These are phyloP conservation scores for Podilymbus podiceps DNA, from an alignment of 2,113 vertebrate genomes.

Conservation along the genomic window DNA sequence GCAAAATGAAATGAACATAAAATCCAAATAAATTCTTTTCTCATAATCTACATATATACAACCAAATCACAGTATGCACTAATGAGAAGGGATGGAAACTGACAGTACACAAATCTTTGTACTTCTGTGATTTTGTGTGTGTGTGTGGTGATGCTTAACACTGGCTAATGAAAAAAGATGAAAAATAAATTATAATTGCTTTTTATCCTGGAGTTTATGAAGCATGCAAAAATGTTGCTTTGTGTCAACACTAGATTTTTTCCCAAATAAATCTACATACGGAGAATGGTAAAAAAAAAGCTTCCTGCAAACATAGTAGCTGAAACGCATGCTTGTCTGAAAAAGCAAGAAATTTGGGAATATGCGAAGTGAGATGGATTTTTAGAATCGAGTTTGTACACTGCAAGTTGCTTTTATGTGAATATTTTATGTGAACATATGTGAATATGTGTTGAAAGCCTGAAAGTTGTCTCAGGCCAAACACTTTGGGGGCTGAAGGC, in stretches of 20 bases:
- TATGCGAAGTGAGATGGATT: not conserved
- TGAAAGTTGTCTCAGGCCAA: not conserved
- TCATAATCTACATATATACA: not conserved
- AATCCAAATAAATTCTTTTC: not conserved
- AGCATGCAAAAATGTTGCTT: not conserved
- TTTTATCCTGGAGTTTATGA: not conserved
- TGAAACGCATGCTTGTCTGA: not conserved
- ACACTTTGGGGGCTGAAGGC: not conserved
- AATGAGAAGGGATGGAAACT: not conserved
- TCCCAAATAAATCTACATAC: not conserved
- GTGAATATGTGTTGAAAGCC: not conserved
- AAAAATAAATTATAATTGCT: constrained; percentile 2
- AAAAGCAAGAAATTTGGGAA: not conserved
- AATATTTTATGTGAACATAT: not conserved
- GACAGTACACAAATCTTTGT: not conserved
- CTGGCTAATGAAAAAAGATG: not conserved
- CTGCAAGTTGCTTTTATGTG: not conserved
- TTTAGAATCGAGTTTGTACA: not conserved
- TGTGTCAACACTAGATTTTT: not conserved
- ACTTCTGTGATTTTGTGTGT: not conserved
- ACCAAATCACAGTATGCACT: not conserved
- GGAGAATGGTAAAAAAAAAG: not conserved
- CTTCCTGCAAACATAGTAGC: not conserved
- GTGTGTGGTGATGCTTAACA: not conserved
- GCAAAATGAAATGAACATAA: not conserved